Percentiles rank a stretch among this genome's conserved stretches.
Evolutionary conservation across 1,140 invertebrate species (phyloP).

Genomic region (Drosophila melanogaster): DNA sequence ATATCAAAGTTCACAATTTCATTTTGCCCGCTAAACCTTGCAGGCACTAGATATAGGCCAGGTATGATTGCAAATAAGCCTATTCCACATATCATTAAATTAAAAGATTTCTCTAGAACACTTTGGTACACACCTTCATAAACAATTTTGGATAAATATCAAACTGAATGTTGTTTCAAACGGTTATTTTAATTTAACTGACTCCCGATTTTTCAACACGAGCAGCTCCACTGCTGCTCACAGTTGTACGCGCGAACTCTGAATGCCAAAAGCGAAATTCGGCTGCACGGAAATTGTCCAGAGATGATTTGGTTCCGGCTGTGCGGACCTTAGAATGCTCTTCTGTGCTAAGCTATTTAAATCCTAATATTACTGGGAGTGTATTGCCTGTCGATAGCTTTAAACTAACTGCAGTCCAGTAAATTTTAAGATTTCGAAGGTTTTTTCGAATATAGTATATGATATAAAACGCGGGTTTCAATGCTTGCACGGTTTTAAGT

Average conservation of each 20-base stretch:
- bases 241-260: constrained; percentile 76
- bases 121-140: constrained; percentile 66
- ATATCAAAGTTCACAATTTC: not conserved
- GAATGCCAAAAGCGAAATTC: constrained; percentile 70
- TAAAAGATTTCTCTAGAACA: not conserved
- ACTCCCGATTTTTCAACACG: constrained; percentile 56
- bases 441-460: not conserved
- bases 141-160: constrained; percentile 25
- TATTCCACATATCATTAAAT: not conserved
- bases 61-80: not conserved
- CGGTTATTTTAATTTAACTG: constrained; percentile 52
- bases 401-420: not conserved
- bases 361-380: not conserved
- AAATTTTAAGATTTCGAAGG: no score
- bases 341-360: not conserved
- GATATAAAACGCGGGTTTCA: not conserved
- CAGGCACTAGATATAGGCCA: not conserved
- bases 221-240: constrained; percentile 41
- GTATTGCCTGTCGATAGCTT: not conserved
- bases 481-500: constrained; percentile 14
- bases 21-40: constrained; percentile 20
- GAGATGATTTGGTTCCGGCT: constrained; percentile 33
- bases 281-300: constrained; percentile 28
- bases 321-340: constrained; percentile 14
- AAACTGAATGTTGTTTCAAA: constrained; percentile 29